Evolutionary conservation across 1,140 invertebrate genomes (phyloP).

Genomic region (Paralvinella palmiformis): DNA sequence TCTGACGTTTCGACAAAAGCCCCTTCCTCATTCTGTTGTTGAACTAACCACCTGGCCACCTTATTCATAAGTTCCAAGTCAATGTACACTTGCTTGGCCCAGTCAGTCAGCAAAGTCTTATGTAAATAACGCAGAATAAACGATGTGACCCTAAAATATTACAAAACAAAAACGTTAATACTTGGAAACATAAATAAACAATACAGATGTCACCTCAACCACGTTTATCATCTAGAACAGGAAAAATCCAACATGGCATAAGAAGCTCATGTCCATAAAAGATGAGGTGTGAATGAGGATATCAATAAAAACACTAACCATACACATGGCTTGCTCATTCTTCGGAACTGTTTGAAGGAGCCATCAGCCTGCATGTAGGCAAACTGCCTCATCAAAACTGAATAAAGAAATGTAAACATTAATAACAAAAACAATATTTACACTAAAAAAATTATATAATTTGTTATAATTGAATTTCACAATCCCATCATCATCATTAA

Average conservation of each 20-base stretch:
- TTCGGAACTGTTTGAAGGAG: conserved; percentile 10
- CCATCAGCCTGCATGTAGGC: conserved; percentile 17
- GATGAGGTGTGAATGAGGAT: too few species aligned
- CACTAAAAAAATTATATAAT: too few species aligned
- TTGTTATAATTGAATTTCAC: too few species aligned
- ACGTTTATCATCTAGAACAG: too few species aligned
- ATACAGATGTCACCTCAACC: too few species aligned
- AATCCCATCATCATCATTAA: too few species aligned
- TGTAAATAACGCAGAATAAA: conserved; percentile 8
- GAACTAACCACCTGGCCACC: conserved; percentile 8
- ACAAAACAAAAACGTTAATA: neutral
- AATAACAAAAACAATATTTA: too few species aligned
- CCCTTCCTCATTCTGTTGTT: conserved; percentile 5
- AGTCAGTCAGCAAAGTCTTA: neutral
- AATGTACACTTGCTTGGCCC: conserved; percentile 12
- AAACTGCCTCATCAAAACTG: conserved; percentile 18
- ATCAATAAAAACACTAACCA: neutral
- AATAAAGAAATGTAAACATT: too few species aligned
- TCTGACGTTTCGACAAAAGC: conserved; percentile 10
- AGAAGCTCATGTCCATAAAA: too few species aligned
- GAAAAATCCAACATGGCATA: too few species aligned
- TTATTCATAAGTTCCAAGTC: conserved; percentile 12
- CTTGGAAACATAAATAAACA: neutral
- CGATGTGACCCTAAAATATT: conserved; percentile 6
- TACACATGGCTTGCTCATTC: conserved; percentile 7